phyloP scores from a whole-genome alignment of 2,888 invertebrate genomes.

The Unio pictorum region DNA sequence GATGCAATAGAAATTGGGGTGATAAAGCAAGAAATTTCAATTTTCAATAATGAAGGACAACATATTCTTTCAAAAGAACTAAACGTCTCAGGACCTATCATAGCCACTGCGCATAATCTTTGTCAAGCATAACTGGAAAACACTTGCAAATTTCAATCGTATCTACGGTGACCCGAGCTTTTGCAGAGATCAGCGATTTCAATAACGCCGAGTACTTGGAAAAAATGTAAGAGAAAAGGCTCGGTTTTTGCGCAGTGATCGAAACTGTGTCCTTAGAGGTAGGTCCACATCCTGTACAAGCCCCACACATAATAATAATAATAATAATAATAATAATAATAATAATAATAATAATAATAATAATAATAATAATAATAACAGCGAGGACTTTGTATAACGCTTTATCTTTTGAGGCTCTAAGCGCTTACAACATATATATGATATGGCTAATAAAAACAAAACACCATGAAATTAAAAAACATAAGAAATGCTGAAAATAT shows the following conservation, averaged over 20 bases:
- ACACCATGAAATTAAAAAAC: no score
- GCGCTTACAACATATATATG: no score
- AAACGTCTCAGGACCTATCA: conserved; percentile 45
- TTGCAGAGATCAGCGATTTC: conserved; percentile 9
- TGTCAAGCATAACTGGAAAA: conserved; percentile 1
- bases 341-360: no score
- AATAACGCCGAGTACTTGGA: conserved; percentile 38
- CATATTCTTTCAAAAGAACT: conserved; percentile 18
- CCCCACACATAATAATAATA: conserved; percentile 20
- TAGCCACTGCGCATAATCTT: conserved; percentile 33
- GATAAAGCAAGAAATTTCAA: conserved; percentile 21
- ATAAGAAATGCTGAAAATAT: no score
- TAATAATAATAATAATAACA: no score
- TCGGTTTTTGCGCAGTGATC: conserved; percentile 33
- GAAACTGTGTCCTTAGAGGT: conserved; percentile 46
- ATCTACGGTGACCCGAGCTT: conserved; percentile 40
- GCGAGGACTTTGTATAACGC: no score
- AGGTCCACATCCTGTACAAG: conserved; percentile 47
- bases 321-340: no score
- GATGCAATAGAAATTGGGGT: conserved; percentile 24
- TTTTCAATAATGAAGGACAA: neutral
- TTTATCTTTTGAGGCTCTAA: no score
- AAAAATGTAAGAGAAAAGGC: conserved; percentile 44
- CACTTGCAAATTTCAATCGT: conserved; percentile 17
- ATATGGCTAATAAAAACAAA: no score